Evolutionary conservation across 2,797 vertebrate species (phyloP), one percentile per base, ranked within the genome.

Genomic region (Helarctos malayanus): DNA sequence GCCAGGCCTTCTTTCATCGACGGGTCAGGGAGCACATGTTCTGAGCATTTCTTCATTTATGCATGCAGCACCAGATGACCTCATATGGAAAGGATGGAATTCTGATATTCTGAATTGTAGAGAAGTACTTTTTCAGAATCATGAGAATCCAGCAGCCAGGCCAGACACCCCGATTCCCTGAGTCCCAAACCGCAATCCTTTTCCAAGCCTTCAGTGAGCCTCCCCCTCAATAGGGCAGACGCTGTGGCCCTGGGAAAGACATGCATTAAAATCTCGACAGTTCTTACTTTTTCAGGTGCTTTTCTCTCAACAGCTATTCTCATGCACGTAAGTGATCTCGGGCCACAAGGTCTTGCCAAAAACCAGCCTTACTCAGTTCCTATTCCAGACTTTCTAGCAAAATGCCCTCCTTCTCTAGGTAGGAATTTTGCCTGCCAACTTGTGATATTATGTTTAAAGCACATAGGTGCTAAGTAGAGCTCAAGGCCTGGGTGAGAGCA

Each of bases 371-470:
- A 32, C 54, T 95, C 49, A 35, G 25, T 69, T 92, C 61, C 38
- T 83, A 65, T 59, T 91, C n/a, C 61, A 94, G 52, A 63, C 56
- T 96, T 54, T 94, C 79, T 85, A 63, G 25, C 8, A 94, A 84
- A 97, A 54, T 80, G 2, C 14, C 38, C 80, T 93, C 41, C 32
- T 93, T 29, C 56, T 89, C 38, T 89, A 27, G 29, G 21, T 82
- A 68, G 47, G 82, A 57, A 87, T 87, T 94, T 88, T 80, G 65
- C 38, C 91, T 78, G 52, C 32, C 32, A 49, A 1, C n/a, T 61
- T 86, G 38, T 54, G 49, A 56, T 47, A 61, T 14, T 35, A 9
- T 63, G 8, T 52, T 38, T 71, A 52, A 25, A 3, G 0, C 41
- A 38, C 19, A 6, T 23, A 23, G 56, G 3, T 41, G 13, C 49